A percentile compares a stretch with the other conserved stretches of the same genome.
These are phyloP conservation scores for Corythornis cristatus DNA, from an alignment of 2,113 vertebrate genomes.

Conservation along the genomic window DNA sequence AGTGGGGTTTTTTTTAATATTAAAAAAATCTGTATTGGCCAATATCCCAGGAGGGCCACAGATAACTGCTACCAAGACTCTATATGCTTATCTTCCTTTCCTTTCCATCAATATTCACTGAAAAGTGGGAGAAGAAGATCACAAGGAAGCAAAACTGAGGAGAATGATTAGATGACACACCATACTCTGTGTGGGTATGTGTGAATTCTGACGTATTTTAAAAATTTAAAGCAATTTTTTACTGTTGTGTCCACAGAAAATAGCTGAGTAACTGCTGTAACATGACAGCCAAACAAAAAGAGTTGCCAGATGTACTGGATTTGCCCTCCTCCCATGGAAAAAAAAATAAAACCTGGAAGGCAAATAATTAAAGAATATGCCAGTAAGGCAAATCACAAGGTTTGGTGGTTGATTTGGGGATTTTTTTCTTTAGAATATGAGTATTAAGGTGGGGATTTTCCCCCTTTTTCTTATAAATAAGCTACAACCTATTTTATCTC, in stretches of 20 bases:
- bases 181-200: conserved; percentile 31
- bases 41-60: not conserved
- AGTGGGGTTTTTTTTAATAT: not conserved
- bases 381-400: not conserved
- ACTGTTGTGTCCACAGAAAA: conserved; percentile 30
- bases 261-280: conserved; percentile 37
- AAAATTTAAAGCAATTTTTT: conserved; percentile 20
- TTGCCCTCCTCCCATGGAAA: not conserved
- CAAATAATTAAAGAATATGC: not conserved
- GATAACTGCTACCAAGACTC: not conserved
- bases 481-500: not conserved
- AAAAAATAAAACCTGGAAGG: not conserved
- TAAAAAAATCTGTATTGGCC: not conserved
- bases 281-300: not conserved
- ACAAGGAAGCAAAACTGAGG: conserved; percentile 12
- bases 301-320: not conserved
- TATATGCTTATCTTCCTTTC: not conserved
- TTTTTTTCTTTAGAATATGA: not conserved
- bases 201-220: conserved; percentile 21
- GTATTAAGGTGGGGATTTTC: not conserved
- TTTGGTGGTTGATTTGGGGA: not conserved
- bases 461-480: not conserved
- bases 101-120: not conserved
- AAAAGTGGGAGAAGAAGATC: not conserved
- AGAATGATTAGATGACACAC: conserved; percentile 21